These are phyloP conservation scores for Cynoglossus semilaevis DNA, from an alignment of 2,113 vertebrate species.

Conservation along the genomic window DNA sequence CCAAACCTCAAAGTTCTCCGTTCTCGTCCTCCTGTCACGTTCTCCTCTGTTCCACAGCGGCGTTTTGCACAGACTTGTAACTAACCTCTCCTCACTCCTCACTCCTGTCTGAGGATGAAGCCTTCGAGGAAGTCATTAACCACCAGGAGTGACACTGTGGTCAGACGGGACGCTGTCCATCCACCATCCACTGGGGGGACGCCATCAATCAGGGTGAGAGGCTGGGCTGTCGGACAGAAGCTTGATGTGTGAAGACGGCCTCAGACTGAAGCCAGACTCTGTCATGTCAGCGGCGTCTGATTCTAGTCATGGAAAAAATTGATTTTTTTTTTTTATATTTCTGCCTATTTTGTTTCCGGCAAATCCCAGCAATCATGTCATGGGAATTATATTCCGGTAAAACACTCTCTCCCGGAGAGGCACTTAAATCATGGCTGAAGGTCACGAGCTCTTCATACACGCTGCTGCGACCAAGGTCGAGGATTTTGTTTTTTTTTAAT, in stretches of 20 bases:
- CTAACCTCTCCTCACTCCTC: slow-evolving; percentile 35
- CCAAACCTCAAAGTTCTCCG: no score
- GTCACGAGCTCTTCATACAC: slow-evolving; percentile 7
- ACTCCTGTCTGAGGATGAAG: slow-evolving; percentile 31
- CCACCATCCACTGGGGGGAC: slow-evolving; percentile 49
- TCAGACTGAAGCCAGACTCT: slow-evolving; percentile 48
- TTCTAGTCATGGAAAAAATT: slow-evolving; percentile 3
- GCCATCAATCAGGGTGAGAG: slow-evolving; percentile 62
- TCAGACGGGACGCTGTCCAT: slow-evolving; percentile 34
- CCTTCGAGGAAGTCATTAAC: slow-evolving; percentile 56
- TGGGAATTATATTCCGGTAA: no score
- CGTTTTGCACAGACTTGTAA: slow-evolving; percentile 8
- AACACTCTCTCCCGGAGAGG: neutral
- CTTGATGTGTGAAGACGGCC: slow-evolving; percentile 62
- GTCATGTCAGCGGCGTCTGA: slow-evolving; percentile 24
- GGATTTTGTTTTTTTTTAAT: slow-evolving; percentile 40
- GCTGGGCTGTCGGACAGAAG: slow-evolving; percentile 49
- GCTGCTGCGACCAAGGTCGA: slow-evolving; percentile 41
- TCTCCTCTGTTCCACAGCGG: neutral
- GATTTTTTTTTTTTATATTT: slow-evolving; percentile 2
- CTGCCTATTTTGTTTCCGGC: slow-evolving; percentile 4
- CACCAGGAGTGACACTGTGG: slow-evolving; percentile 39
- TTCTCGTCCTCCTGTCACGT: no score
- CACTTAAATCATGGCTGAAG: slow-evolving; percentile 4
- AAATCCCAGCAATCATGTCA: no score